Base-by-base conservation (phyloP, 2,113 vertebrate genomes). In the Myotis brandtii region DNA sequence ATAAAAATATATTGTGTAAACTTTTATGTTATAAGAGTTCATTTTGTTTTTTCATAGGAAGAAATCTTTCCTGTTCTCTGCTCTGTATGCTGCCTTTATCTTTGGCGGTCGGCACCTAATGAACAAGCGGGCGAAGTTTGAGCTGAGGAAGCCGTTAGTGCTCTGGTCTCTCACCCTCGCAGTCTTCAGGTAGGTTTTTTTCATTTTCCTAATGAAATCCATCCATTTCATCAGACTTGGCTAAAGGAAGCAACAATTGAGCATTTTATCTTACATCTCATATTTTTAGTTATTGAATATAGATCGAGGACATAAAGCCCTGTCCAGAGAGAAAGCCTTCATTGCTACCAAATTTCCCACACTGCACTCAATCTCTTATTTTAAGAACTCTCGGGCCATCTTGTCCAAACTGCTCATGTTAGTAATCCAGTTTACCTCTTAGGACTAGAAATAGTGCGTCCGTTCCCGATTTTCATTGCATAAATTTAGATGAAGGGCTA, bases 41-140 rank as follows among this genome's bases (percentile, higher is more conserved):
- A 21, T 94, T 80, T 30, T 91, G 37, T 72, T n/a, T 96, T 73
- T 73, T 76, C 48, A 50, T 98, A 99, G 99, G 99, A 99, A 99
- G 98, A 99, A 99, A 93, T 99, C 99, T 3, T 99, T 99, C 98
- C 99, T 99, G 50, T 99, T 99, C 98, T 99, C 99, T 9, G 99
- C 99, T 13, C 98, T 99, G 88, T 99, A 99, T 0, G 99, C 99
- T 96, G 99, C 99, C 98, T 99, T 99, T 94, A 99, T 99, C 98
- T 99, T 99, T 70, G 99, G 99, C 7, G 99, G 99, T 27, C 99
- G 99, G 90, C 99, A 99, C 98, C 98, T 99, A 94, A 99, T 99
- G 99, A 99, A 99, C 97, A 99, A 99, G 96, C 98, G 99, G 97
- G 99, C 99, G 70, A 99, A 99, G 98, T 99, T 99, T 98, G 99